Conservation (phyloP, 2,888 invertebrate species). For the Brachynemurus nebulosus region DNA sequence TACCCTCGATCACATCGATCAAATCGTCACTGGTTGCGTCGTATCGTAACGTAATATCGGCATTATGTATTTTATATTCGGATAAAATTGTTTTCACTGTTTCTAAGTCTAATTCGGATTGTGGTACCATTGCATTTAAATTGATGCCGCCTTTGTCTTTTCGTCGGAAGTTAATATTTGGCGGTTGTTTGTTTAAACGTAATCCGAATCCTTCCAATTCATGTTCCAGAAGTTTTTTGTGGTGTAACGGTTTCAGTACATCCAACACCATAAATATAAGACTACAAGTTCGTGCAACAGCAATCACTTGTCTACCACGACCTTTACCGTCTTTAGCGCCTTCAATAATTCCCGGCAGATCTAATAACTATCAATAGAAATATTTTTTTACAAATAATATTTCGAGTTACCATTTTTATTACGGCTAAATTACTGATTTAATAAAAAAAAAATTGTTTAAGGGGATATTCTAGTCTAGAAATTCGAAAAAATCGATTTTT, state of each 20-base stretch:
- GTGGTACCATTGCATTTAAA: constrained; percentile 78
- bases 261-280: constrained; percentile 96
- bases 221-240: constrained; percentile 90
- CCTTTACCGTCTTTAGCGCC: constrained; percentile 99
- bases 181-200: constrained; percentile 88
- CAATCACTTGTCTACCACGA: constrained; percentile 96
- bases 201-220: constrained; percentile 99
- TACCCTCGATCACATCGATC: constrained; percentile 97
- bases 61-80: constrained; percentile 98
- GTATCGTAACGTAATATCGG: constrained; percentile 86
- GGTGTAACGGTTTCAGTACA: constrained; percentile 91
- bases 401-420: neutral
- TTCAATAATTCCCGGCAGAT: constrained; percentile 99
- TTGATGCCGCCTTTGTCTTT: constrained; percentile 99
- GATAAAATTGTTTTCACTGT: constrained; percentile 90
- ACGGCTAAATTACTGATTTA: too few relatives aligned
- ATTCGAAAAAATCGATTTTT: too few relatives aligned
- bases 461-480: too few relatives aligned
- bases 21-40: constrained; percentile 96
- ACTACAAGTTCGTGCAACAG: constrained; percentile 96
- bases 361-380: constrained; percentile 54
- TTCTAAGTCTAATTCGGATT: constrained; percentile 88
- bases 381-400: neutral
- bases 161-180: constrained; percentile 87
- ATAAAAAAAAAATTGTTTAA: too few relatives aligned